Base-by-base conservation (phyloP, 2,888 invertebrate species). In the Pterostichus madidus region DNA sequence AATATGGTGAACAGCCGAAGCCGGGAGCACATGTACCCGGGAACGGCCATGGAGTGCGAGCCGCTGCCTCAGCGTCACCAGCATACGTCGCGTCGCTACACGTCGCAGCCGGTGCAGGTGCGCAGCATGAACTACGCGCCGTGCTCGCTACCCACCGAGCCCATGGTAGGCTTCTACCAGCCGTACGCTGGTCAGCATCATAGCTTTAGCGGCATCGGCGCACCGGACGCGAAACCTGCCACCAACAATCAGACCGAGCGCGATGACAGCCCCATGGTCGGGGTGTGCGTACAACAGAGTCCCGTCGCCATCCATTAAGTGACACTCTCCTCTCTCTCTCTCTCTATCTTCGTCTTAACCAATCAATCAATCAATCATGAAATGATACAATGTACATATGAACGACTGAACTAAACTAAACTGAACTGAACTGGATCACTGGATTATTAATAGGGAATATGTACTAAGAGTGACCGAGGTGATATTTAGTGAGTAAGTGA, bases 281-380 rank as follows among this genome's bases (percentile, higher is more conserved):
- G 95, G 85, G 96, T 96, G 87, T 96, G 97, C 91, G 95, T 96
- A 89, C 96, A 96, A 91, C 97, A 97, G 92, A 96, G 96, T 92
- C 97, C 97, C 87, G 97, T 97, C 88, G 97, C 96, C 90, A 97
- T 97, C 90, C 97, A 97, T 91, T 94, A 91, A 92, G 35, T 13
- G 76, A 15, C 64, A 8, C 49, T 13, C 64, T 39, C 64, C 64
- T 64, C 11, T 39, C 64, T 13, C n/a, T 39, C 32, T 64, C 64
- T 64, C 32, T 64, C 35, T 31, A 1, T 8, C 5, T 32, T 11
- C 24, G 64, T 64, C 64, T 56, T 4, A 13, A 11, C 11, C 64
- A 11, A 24, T 39, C 39, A 39, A 39, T 39, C 39, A 39, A 39
- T 39, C 39, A 39, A 39, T 39, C 39, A 39, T 24, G 24, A 24